Evolutionary conservation across 1,140 invertebrate species (phyloP), one percentile per base, ranked within the genome.

Genomic region (Bombus fervidus): DNA sequence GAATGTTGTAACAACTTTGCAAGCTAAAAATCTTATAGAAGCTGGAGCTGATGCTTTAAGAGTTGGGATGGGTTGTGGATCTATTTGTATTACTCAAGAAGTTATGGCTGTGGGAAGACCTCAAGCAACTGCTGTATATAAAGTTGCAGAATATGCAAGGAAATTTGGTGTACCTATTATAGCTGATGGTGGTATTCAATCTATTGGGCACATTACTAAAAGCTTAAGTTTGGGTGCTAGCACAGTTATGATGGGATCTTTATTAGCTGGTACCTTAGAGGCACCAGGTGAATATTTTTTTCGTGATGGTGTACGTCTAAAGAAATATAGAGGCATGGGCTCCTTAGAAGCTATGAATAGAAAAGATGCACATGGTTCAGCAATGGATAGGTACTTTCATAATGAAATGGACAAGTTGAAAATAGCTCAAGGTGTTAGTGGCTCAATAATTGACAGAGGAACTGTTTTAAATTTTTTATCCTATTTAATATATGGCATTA

Each of bases 311-410:
- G 99, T 99, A 0, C 96, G 99, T 77, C 95, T 99, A 34, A 99
- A 99, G 95, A 99, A 99, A 94, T 99, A 99, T 93, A 96, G 99
- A 89, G 99, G 99, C 34, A 99, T 99, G 99, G 99, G 99, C 13
- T 99, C 99, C 62, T 96, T 99, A 53, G 99, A 99, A 95, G 99
- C 99, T 8, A 99, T 99, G 99, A 98, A 99, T 92, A 96, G 97
- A 41, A 98, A 98, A 94, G 98, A 98, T 95, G 97, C 97, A 3
- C 97, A 97, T 92, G 97, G 97, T 59, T 96, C 97, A 22, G 97
- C 96, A 0, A 98, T 98, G 97, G 97, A 97, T 83, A 96, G 98
- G 68, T 98, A 98, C 91, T 98, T 98, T 93, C 97, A 98, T 91
- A 97, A 98, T 92, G 99, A 99, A 94, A 96, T 97, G 94, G 99